These are phyloP conservation scores for Ciconia boyciana DNA, from an alignment of 2,113 vertebrate genomes.

Conservation along the genomic window DNA sequence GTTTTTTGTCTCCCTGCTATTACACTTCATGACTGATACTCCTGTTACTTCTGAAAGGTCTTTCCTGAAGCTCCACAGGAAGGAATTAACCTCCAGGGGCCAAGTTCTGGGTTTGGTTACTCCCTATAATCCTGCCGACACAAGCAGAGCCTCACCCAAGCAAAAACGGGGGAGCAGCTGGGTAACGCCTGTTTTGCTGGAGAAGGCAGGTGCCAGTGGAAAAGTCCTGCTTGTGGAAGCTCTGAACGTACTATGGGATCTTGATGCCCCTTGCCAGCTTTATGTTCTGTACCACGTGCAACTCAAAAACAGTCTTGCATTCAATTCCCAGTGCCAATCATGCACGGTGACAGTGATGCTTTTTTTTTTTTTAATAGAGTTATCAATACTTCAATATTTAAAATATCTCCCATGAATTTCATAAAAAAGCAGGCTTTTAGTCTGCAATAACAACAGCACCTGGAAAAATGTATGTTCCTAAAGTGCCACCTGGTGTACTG, in stretches of 20 bases:
- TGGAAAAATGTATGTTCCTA: background rate
- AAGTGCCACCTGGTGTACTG: constrained; percentile 71
- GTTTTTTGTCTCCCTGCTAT: background rate
- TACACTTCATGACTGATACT: background rate
- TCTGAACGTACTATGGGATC: background rate
- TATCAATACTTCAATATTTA: background rate
- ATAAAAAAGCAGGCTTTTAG: background rate
- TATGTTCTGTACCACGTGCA: background rate
- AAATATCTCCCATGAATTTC: background rate
- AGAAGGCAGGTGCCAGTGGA: background rate
- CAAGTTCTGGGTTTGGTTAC: background rate
- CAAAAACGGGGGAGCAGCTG: background rate
- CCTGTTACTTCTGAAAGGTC: background rate
- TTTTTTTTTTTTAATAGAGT: background rate
- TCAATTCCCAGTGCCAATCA: background rate
- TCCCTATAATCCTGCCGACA: too few species aligned
- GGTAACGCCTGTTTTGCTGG: background rate
- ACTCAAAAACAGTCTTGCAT: background rate
- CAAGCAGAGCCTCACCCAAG: background rate
- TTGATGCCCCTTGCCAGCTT: background rate
- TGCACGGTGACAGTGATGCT: background rate
- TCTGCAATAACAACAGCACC: background rate
- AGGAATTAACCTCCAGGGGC: background rate
- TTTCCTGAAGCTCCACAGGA: background rate
- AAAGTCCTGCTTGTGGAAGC: background rate